phyloP scores from a whole-genome alignment of 2,797 vertebrate genomes.

The Dicrostonyx torquatus region DNA sequence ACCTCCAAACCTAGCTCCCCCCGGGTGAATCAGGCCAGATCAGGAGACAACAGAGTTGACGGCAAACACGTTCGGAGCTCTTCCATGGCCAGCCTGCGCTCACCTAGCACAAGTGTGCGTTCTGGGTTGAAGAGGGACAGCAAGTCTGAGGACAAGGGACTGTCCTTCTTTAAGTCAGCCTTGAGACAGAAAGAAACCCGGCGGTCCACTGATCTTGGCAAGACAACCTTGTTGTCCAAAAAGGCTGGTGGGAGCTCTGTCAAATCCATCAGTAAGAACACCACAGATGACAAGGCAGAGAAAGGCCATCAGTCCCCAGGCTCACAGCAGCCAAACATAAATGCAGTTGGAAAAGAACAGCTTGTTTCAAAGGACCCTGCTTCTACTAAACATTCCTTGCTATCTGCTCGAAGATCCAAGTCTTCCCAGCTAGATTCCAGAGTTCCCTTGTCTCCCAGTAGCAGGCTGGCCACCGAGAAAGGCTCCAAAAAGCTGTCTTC shows the following conservation, averaged over 20 bases:
- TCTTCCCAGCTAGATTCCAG: slow-evolving; percentile 92
- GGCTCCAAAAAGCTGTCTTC: slow-evolving; percentile 93
- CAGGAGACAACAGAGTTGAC: slow-evolving; percentile 84
- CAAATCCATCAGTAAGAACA: slow-evolving; percentile 87
- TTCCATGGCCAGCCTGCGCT: slow-evolving; percentile 95
- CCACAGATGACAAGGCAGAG: slow-evolving; percentile 83
- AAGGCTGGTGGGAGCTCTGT: slow-evolving; percentile 89
- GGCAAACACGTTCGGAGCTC: slow-evolving; percentile 91
- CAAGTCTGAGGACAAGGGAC: slow-evolving; percentile 96
- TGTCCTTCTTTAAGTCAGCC: slow-evolving; percentile 97
- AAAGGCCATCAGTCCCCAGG: slow-evolving; percentile 70
- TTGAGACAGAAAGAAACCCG: slow-evolving; percentile 96
- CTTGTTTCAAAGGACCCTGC: slow-evolving; percentile 88
- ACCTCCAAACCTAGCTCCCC: slow-evolving; percentile 85
- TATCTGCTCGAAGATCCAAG: slow-evolving; percentile 93
- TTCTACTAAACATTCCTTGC: slow-evolving; percentile 91
- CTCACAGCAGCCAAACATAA: slow-evolving; percentile 80
- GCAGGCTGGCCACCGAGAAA: slow-evolving; percentile 92
- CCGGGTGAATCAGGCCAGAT: slow-evolving; percentile 86
- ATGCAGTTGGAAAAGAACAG: slow-evolving; percentile 85
- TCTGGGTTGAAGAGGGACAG: slow-evolving; percentile 91
- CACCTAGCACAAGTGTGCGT: slow-evolving; percentile 87
- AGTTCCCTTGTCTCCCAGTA: slow-evolving; percentile 89
- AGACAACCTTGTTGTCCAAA: slow-evolving; percentile 92
- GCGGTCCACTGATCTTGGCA: slow-evolving; percentile 95